Base-by-base conservation (phyloP, 2,113 vertebrate genomes). In the Seriola rivoliana region DNA sequence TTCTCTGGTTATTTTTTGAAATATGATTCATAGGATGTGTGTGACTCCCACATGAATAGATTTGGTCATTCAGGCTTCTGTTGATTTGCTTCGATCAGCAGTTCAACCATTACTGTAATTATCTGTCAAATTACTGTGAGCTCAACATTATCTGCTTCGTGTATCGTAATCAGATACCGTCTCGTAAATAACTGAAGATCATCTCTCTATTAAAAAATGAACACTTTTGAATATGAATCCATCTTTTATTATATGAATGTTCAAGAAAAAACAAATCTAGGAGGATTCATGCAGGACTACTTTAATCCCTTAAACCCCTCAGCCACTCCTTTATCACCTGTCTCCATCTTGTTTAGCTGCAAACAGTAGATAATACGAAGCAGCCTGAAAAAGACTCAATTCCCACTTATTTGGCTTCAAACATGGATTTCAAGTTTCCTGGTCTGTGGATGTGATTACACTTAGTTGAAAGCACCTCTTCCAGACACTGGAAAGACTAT, bases 391-490 rank as follows among this genome's bases (percentile, higher is more conserved):
- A 88, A 70, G 69, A 84, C 29, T 74, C 71, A 75, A 71, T 87
- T 82, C 68, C 77, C 80, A 87, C 85, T 92, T 78, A 87, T 74
- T 85, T 85, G 75, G 75, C 78, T 71, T 89, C 82, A 84, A 64
- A 83, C 82, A 52, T 52, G 81, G 85, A 88, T 91, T 93, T 81
- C 78, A 71, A 86, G 91, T 86, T 91, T 89, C 75, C 85, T 85
- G 75, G 46, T 86, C 84, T 79, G 73, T 77, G 80, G 79, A 79
- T 72, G 67, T 81, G 90, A 93, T 92, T 89, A 88, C 85, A 76
- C 46, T 60, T 64, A 67, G 75, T 50, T 79, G 44, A 74, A 86
- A 46, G 40, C 65, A n/a, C 65, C 69, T 68, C 34, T 58, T 52
- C 63, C 74, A 84, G 78, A 78, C 75, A 73, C 57, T 78, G 76